phyloP scores from a whole-genome alignment of 2,797 vertebrate genomes.

The Pangasius sanitwongsei region DNA sequence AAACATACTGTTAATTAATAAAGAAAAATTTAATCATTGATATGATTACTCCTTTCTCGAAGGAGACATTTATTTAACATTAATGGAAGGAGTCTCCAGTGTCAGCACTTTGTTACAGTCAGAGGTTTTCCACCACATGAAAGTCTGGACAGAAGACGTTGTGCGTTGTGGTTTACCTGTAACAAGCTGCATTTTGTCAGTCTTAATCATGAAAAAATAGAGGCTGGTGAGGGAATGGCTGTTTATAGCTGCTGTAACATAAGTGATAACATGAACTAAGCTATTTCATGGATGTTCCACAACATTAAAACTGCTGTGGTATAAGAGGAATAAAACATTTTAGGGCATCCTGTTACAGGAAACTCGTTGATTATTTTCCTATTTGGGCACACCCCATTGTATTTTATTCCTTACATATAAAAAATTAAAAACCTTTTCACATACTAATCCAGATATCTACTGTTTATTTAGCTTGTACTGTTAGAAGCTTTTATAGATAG shows the following conservation, averaged over 20 bases:
- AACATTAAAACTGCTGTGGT: not conserved
- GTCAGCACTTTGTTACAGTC: not conserved
- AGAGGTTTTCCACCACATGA: not conserved
- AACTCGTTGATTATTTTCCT: not conserved
- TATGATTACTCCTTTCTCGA: not conserved
- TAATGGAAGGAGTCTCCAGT: not conserved
- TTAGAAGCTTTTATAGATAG: not conserved
- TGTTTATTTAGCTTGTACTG: not conserved
- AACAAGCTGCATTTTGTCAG: not conserved
- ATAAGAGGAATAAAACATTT: constrained; percentile 3
- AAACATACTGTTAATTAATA: not conserved
- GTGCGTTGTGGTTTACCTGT: not conserved
- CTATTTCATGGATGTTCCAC: not conserved
- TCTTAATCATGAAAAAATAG: not conserved
- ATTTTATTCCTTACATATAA: not conserved
- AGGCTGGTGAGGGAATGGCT: not conserved
- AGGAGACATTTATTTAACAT: not conserved
- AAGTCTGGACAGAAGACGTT: not conserved
- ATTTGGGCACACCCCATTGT: not conserved
- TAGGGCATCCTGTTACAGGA: not conserved
- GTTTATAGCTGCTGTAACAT: not conserved
- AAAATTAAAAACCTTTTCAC: not conserved
- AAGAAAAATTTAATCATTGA: not conserved
- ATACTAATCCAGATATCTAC: not conserved
- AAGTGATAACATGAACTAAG: not conserved